A percentile compares a stretch with the other conserved stretches of the same genome.
Evolutionary conservation across 1,140 invertebrate species (phyloP).

Genomic region (Scylla paramamosain): DNA sequence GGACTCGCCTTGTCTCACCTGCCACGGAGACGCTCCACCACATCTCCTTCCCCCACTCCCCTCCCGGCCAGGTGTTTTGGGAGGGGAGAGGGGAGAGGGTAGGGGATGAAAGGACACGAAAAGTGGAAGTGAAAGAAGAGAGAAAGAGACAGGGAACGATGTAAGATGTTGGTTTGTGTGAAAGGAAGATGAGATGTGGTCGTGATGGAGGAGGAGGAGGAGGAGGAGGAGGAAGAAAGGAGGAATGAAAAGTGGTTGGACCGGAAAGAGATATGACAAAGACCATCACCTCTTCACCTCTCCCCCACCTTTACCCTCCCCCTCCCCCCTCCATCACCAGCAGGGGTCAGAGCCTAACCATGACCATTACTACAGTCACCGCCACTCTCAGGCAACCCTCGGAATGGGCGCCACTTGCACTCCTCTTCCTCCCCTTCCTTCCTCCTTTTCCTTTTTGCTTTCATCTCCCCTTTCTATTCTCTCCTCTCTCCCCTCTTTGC

Average conservation of each 20-base stretch:
- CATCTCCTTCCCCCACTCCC: background rate
- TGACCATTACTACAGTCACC: background rate
- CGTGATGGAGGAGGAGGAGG: background rate
- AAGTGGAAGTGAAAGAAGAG: background rate
- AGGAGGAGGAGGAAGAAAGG: background rate
- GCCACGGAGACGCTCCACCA: background rate
- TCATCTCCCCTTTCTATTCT: background rate
- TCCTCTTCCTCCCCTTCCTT: background rate
- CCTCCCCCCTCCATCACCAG: background rate
- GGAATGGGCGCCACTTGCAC: background rate
- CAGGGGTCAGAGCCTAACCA: slow-evolving; percentile 15
- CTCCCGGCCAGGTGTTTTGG: background rate
- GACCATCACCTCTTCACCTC: background rate
- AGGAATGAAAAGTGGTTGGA: background rate
- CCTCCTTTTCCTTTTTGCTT: background rate
- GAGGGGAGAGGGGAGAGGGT: background rate
- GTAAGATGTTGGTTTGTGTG: background rate
- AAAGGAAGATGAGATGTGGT: too few relatives aligned
- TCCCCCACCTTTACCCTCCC: background rate
- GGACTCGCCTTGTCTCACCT: background rate
- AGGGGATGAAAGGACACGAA: background rate
- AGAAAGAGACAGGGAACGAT: background rate
- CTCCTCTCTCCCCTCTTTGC: background rate
- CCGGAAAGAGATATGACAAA: background rate
- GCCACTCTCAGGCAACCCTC: slow-evolving; percentile 7